Evolutionary conservation across 2,888 invertebrate species (phyloP).

Genomic region (Cryptus armator): DNA sequence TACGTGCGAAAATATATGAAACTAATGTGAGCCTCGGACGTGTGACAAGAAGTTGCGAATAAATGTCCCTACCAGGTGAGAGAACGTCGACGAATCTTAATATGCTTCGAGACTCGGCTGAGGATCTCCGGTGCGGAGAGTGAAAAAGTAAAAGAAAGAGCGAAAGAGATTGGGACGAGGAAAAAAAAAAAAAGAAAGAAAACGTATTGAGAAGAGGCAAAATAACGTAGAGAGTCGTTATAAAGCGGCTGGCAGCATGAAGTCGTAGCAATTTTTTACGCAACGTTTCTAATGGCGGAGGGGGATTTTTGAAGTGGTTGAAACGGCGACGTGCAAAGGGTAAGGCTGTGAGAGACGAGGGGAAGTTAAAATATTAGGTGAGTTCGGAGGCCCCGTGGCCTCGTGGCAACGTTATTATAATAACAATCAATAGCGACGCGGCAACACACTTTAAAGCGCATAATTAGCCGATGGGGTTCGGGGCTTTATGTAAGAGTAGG

Average conservation of each 20-base stretch:
- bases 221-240: conserved; percentile 67
- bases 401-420: conserved; percentile 76
- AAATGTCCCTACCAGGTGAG: conserved; percentile 64
- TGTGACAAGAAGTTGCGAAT: conserved; percentile 65
- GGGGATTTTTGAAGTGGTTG: conserved; percentile 22
- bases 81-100: conserved; percentile 66
- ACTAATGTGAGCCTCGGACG: conserved; percentile 63
- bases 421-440: conserved; percentile 75
- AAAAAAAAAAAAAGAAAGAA: conserved; percentile 52
- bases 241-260: conserved; percentile 62
- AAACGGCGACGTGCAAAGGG: conserved; percentile 14
- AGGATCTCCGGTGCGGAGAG: conserved; percentile 35
- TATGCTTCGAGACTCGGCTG: conserved; percentile 42
- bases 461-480: conserved; percentile 68
- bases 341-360: conserved; percentile 51
- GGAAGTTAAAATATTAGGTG: conserved; percentile 77
- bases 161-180: conserved; percentile 40
- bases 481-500: conserved; percentile 54
- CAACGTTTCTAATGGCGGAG: conserved; percentile 60
- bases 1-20: conserved; percentile 61
- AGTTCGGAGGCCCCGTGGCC: conserved; percentile 72
- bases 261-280: conserved; percentile 66
- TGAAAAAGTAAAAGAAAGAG: conserved; percentile 34
- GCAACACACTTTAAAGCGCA: conserved; percentile 69
- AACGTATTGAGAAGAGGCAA: conserved; percentile 61